A percentile compares a stretch with the other conserved stretches of the same genome.
Conservation (phyloP, 2,888 invertebrate genomes). For the Erebia palarica region DNA sequence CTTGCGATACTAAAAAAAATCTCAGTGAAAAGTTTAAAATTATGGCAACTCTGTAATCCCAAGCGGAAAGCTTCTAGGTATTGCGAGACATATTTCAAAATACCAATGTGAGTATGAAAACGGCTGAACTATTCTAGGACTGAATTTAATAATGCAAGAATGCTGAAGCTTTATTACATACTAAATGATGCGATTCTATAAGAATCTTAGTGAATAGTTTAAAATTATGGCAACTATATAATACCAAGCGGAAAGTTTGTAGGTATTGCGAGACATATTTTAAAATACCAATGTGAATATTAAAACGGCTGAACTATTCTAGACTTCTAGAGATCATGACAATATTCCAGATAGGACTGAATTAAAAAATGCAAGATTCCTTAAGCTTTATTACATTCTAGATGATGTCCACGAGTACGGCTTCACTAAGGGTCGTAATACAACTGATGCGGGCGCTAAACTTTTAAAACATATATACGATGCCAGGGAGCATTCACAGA, state of each 20-base stretch:
- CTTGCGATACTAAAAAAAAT: conserved; percentile 1
- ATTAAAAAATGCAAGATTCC: too few relatives aligned
- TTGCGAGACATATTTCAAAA: background rate
- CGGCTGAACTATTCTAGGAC: background rate
- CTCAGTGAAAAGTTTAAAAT: conserved; percentile 12
- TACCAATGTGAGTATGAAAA: background rate
- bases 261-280: background rate
- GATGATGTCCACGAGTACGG: too few relatives aligned
- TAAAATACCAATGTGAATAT: conserved; percentile 1
- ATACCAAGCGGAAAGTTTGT: background rate
- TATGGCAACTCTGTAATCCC: conserved; percentile 1
- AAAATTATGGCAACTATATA: conserved; percentile 5
- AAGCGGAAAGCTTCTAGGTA: background rate
- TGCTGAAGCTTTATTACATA: too few relatives aligned
- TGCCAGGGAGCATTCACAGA: too few relatives aligned
- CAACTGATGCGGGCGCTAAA: too few relatives aligned
- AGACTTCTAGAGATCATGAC: background rate
- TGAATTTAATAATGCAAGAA: background rate
- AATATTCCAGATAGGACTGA: background rate
- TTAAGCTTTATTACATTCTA: too few relatives aligned
- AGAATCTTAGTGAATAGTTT: conserved; percentile 7
- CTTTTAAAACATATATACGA: too few relatives aligned
- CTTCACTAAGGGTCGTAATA: too few relatives aligned
- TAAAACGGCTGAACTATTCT: background rate
- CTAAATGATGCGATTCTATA: too few relatives aligned